Evolutionary conservation across 2,888 invertebrate species (phyloP).

Genomic region (Trichopoda pennipes): DNA sequence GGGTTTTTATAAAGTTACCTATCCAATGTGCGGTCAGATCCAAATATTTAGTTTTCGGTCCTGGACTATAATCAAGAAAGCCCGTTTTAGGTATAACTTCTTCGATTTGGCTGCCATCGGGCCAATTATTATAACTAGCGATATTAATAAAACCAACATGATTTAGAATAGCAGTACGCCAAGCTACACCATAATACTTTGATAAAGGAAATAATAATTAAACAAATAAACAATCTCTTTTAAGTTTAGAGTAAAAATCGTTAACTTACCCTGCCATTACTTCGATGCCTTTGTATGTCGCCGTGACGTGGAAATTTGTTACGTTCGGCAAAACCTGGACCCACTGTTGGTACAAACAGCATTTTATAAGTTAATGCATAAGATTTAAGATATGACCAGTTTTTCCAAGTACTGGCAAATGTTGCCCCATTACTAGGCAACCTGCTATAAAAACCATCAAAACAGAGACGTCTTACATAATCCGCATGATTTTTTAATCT

Average conservation of each 20-base stretch:
- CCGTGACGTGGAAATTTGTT: constrained; percentile 81
- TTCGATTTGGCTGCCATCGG: constrained; percentile 88
- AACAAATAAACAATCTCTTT: not conserved
- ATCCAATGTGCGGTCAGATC: constrained; percentile 85
- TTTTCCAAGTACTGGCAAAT: constrained; percentile 85
- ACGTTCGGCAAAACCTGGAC: constrained; percentile 87
- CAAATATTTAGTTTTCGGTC: constrained; percentile 84
- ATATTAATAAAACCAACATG: constrained; percentile 84
- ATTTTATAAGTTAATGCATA: constrained; percentile 83
- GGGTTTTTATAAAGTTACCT: constrained; percentile 81
- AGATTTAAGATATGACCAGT: constrained; percentile 82
- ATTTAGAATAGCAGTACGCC: constrained; percentile 83
- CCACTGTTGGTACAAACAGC: constrained; percentile 86
- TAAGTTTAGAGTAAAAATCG: not conserved
- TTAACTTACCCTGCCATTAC: constrained; percentile 78
- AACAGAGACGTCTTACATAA: constrained; percentile 82
- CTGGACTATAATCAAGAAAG: constrained; percentile 83
- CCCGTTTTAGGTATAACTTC: constrained; percentile 81
- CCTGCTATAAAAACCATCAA: constrained; percentile 85
- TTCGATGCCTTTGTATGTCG: constrained; percentile 79
- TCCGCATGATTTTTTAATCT: constrained; percentile 82
- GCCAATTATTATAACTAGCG: constrained; percentile 89
- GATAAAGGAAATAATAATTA: not conserved
- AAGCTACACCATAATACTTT: constrained; percentile 84
- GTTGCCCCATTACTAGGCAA: constrained; percentile 85